phyloP scores from a whole-genome alignment of 2,797 vertebrate genomes.

The Crax fasciolata region DNA sequence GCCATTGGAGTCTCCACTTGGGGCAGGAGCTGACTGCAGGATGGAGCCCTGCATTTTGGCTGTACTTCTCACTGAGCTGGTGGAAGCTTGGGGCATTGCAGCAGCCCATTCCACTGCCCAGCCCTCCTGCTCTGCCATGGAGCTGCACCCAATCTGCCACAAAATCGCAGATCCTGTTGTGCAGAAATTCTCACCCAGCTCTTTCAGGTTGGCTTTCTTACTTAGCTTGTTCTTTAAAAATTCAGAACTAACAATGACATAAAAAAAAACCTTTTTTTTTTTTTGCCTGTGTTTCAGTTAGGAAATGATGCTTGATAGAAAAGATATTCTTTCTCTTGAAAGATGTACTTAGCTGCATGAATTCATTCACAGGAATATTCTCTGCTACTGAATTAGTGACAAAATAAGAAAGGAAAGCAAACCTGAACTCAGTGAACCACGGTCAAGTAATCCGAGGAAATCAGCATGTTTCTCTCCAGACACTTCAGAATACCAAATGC shows the following conservation, averaged over 20 bases:
- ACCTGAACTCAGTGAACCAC: conserved; percentile 70
- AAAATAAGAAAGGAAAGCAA: conserved; percentile 43
- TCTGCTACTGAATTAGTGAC: conserved; percentile 22
- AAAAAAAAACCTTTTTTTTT: not conserved
- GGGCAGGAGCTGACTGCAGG: not conserved
- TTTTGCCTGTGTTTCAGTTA: not conserved
- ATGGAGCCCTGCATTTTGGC: not conserved
- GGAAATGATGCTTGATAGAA: not conserved
- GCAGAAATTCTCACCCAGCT: not conserved
- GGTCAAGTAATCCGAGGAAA: conserved; percentile 64
- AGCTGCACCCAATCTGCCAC: not conserved
- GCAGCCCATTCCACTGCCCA: not conserved
- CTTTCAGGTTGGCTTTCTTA: not conserved
- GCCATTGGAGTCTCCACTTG: not conserved
- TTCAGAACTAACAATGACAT: not conserved
- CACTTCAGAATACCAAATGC: conserved; percentile 40
- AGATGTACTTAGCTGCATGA: not conserved
- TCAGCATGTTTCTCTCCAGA: conserved; percentile 63
- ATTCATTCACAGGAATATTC: conserved; percentile 39
- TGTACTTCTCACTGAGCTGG: not conserved
- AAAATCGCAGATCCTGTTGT: not conserved
- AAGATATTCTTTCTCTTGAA: not conserved
- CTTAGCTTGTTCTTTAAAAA: not conserved
- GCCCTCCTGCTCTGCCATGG: not conserved
- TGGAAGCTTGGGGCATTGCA: not conserved